A percentile compares a stretch with the other conserved stretches of the same genome.
phyloP scores from a whole-genome alignment of 2,113 vertebrate genomes.

The Cyanoramphus novaezelandiae region DNA sequence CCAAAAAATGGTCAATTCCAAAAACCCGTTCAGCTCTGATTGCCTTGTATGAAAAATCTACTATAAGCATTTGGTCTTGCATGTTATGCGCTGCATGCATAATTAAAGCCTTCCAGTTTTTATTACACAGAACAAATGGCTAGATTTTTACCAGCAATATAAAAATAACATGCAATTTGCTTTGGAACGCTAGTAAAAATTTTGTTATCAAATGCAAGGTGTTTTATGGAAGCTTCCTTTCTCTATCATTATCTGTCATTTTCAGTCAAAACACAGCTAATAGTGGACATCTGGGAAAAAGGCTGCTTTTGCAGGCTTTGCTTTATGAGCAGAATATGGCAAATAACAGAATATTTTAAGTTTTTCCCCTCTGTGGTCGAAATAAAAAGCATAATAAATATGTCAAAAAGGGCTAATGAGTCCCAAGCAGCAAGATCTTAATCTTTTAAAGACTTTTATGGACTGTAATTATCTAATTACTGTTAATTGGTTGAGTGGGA shows the following conservation, averaged over 20 bases:
- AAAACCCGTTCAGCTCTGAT: not conserved
- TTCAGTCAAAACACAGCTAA: conserved; percentile 36
- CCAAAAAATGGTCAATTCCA: not conserved
- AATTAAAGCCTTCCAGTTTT: not conserved
- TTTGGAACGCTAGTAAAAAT: not conserved
- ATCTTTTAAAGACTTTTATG: conserved; percentile 60
- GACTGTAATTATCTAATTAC: conserved; percentile 66
- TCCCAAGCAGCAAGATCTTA: conserved; percentile 29
- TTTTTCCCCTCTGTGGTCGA: conserved; percentile 27
- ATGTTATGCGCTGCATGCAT: not conserved
- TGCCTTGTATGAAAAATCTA: not conserved
- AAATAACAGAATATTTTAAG: conserved; percentile 23
- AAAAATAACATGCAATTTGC: conserved; percentile 31
- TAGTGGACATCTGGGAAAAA: conserved; percentile 14
- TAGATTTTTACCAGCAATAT: conserved; percentile 2
- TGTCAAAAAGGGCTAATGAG: conserved; percentile 61
- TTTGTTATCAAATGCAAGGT: not conserved
- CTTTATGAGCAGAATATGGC: not conserved
- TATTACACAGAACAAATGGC: not conserved
- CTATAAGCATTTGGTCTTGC: not conserved
- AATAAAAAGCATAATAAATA: conserved; percentile 64
- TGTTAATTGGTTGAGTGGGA: conserved; percentile 60
- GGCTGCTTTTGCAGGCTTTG: not conserved
- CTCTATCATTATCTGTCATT: conserved; percentile 1
- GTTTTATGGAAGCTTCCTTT: conserved; percentile 5